Evolutionary conservation across 2,797 vertebrate genomes (phyloP).

Genomic region (Poeciliopsis turneri): DNA sequence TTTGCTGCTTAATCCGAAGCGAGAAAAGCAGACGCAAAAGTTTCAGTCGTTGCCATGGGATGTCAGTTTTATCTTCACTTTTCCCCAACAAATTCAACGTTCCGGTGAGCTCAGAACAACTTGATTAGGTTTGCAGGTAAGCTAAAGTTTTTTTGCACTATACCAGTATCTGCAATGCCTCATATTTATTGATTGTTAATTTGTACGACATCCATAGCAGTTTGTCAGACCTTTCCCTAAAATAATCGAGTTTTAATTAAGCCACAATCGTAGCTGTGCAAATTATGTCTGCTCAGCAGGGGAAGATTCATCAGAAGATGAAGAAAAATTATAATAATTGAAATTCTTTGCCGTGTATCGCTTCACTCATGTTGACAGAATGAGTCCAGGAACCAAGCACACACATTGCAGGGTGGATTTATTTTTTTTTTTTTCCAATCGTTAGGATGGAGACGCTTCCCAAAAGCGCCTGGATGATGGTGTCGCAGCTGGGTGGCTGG

Average conservation of each 20-base stretch:
- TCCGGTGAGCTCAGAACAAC: not conserved
- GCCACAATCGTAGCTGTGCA: not conserved
- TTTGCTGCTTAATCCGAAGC: not conserved
- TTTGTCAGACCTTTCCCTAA: not conserved
- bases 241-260: not conserved
- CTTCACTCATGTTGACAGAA: slow-evolving; percentile 20
- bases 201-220: not conserved
- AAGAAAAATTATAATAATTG: not conserved
- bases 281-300: not conserved
- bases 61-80: not conserved
- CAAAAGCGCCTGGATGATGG: not conserved
- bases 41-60: not conserved
- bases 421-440: not conserved
- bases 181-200: not conserved
- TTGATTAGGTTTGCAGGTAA: not conserved
- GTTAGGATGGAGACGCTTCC: not conserved
- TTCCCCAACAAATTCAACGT: not conserved
- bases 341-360: slow-evolving; percentile 19
- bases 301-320: not conserved
- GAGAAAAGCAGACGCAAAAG: not conserved
- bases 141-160: not conserved
- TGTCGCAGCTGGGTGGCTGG: slow-evolving; percentile 11
- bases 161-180: not conserved
- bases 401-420: not conserved
- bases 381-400: not conserved